Evolutionary conservation across 2,888 invertebrate species (phyloP).

Genomic region (Strigamia transsilvanica): DNA sequence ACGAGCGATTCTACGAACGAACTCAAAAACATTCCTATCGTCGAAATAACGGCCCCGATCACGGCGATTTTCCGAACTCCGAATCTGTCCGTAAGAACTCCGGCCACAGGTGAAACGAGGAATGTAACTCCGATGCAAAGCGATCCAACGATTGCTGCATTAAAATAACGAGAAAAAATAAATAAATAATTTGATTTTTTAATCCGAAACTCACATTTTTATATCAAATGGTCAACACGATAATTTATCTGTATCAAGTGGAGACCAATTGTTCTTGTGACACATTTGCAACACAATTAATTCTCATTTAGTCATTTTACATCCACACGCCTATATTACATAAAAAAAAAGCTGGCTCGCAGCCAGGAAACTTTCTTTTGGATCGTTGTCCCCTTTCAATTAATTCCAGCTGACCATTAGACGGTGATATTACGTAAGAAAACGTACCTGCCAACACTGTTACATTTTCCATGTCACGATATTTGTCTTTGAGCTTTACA

Average conservation of each 20-base stretch:
- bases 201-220: neutral
- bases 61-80: conserved; percentile 86
- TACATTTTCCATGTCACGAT: conserved; percentile 74
- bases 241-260: conserved; percentile 10
- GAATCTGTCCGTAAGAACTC: conserved; percentile 82
- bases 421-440: too few species aligned
- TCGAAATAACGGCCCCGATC: conserved; percentile 80
- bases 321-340: conserved; percentile 1
- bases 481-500: conserved; percentile 72
- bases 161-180: conserved; percentile 52
- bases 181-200: conserved; percentile 33
- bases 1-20: conserved; percentile 78
- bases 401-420: neutral
- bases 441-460: conserved; percentile 81
- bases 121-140: conserved; percentile 88
- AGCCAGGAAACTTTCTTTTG: neutral
- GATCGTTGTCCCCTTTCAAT: conserved; percentile 28
- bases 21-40: conserved; percentile 79
- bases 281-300: conserved; percentile 35
- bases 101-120: conserved; percentile 85
- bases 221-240: neutral
- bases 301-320: neutral
- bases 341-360: neutral
- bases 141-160: conserved; percentile 89
- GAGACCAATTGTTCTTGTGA: conserved; percentile 20